These are phyloP conservation scores for Eretmochelys imbricata DNA, from an alignment of 2,113 vertebrate genomes.

Conservation along the genomic window DNA sequence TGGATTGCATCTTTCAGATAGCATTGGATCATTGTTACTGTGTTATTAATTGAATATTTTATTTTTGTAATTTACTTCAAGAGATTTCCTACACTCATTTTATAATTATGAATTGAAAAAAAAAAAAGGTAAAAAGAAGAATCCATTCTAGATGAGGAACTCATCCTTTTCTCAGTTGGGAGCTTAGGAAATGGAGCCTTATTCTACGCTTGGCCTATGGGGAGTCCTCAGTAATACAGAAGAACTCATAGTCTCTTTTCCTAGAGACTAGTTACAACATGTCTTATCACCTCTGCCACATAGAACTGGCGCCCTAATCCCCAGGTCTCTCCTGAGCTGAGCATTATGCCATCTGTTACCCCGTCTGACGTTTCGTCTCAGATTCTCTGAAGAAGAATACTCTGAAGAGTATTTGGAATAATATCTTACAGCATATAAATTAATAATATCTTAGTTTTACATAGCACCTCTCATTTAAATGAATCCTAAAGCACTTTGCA, in stretches of 20 bases:
- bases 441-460: neutral
- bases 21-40: neutral
- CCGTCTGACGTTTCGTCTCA: neutral
- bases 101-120: neutral
- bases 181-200: neutral
- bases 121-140: neutral
- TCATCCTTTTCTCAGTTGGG: neutral
- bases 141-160: neutral
- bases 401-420: neutral
- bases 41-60: constrained; percentile 2
- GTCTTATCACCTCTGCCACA: neutral
- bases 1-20: neutral
- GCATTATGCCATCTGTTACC: neutral
- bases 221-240: neutral
- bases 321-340: neutral
- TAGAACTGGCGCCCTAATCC: neutral
- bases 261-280: neutral
- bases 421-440: neutral
- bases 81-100: constrained; percentile 12
- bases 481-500: neutral
- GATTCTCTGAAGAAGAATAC: neutral
- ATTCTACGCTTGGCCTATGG: neutral
- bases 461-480: neutral
- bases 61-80: neutral
- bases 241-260: neutral